These are phyloP conservation scores for Lepus townsendii DNA, from an alignment of 2,797 vertebrate genomes.

Conservation along the genomic window DNA sequence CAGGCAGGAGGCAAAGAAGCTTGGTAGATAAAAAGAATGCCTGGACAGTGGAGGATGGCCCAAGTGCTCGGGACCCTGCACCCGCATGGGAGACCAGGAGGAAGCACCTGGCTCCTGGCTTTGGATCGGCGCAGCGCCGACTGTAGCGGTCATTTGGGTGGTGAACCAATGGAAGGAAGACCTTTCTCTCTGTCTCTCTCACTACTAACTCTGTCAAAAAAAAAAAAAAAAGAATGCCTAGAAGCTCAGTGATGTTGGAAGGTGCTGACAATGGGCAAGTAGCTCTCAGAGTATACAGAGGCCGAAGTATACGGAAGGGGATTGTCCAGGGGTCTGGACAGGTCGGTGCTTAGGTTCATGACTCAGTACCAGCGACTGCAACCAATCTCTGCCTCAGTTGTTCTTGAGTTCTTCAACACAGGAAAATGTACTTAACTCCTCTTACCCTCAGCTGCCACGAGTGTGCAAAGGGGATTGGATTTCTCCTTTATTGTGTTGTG, in stretches of 20 bases:
- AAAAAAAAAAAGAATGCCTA: neutral
- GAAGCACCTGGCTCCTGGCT: no score
- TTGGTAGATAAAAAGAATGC: neutral
- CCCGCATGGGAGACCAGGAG: no score
- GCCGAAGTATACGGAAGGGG: neutral
- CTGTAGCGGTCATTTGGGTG: no score
- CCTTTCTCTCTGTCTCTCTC: no score
- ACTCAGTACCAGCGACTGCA: neutral
- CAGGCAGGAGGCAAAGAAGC: neutral
- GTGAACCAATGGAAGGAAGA: no score
- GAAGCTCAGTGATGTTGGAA: neutral
- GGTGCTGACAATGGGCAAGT: neutral
- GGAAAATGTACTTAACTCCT: neutral
- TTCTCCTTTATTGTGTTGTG: neutral
- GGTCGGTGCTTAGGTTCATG: neutral
- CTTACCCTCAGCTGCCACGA: neutral
- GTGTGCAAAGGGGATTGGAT: neutral
- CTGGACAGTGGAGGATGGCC: neutral
- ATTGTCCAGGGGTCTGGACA: neutral
- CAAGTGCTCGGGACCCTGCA: no score
- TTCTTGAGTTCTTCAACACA: neutral
- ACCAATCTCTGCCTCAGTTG: neutral
- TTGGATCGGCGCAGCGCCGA: no score
- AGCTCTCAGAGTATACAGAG: neutral
- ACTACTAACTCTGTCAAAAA: no score